Evolutionary conservation across 2,797 vertebrate genomes (phyloP).

Genomic region (Sebastes itinus): DNA sequence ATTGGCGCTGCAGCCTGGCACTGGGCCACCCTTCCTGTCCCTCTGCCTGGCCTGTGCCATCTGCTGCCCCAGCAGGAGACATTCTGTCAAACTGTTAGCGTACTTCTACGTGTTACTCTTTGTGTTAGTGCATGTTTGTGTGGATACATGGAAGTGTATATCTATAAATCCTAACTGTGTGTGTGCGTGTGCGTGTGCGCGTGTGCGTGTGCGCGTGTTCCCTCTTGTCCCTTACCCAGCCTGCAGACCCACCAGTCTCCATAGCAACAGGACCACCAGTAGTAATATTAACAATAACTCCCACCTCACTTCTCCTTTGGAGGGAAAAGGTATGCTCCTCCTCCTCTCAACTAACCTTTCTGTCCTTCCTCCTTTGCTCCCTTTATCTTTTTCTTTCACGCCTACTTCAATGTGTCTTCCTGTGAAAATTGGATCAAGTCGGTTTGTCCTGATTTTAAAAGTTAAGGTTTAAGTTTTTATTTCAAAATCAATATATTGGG

Average conservation of each 20-base stretch:
- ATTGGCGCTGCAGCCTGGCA: slow-evolving; percentile 73
- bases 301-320: slow-evolving; percentile 87
- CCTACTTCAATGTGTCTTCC: neutral
- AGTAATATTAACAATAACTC: slow-evolving; percentile 97
- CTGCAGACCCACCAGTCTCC: slow-evolving; percentile 94
- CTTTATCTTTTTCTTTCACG: neutral
- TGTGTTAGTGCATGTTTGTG: slow-evolving; percentile 49
- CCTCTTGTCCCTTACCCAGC: slow-evolving; percentile 78
- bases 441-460: neutral
- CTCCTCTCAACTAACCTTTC: neutral
- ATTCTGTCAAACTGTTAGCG: slow-evolving; percentile 65
- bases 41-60: slow-evolving; percentile 74
- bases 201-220: slow-evolving; percentile 40
- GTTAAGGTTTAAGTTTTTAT: neutral
- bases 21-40: slow-evolving; percentile 75
- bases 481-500: neutral
- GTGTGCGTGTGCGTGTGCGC: slow-evolving; percentile 51
- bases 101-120: slow-evolving; percentile 24
- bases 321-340: slow-evolving; percentile 91
- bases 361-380: neutral
- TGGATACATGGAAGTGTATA: slow-evolving; percentile 16
- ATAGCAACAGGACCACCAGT: slow-evolving; percentile 95
- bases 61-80: slow-evolving; percentile 79
- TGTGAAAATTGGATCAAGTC: neutral
- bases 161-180: slow-evolving; percentile 54